Conservation (phyloP, 92 coral and sea anemone species). For the Palythoa grandiflora region DNA sequence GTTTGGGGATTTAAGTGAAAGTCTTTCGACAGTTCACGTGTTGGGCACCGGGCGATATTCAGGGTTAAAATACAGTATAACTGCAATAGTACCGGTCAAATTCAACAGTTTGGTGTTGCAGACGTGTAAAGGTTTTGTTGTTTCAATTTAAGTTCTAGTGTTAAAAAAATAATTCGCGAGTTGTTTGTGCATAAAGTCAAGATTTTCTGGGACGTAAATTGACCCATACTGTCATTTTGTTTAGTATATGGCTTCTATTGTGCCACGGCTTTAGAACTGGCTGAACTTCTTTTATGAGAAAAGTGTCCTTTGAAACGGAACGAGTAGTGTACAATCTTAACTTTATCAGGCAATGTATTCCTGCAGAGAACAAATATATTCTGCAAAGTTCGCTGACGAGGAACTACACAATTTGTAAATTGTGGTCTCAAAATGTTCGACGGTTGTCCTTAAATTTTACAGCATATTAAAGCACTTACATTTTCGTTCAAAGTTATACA, state of each 20-base stretch:
- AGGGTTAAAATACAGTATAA: too few relatives aligned
- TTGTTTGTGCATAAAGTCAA: not conserved
- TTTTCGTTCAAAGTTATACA: not conserved
- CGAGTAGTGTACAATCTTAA: too few relatives aligned
- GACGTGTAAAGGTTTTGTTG: not conserved
- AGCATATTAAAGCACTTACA: not conserved
- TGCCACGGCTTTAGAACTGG: not conserved
- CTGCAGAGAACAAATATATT: too few relatives aligned
- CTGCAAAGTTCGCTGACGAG: too few relatives aligned
- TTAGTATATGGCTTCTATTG: not conserved
- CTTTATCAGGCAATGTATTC: too few relatives aligned
- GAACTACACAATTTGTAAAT: too few relatives aligned
- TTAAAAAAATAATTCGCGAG: not conserved
- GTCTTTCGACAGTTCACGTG: constrained; percentile 23
- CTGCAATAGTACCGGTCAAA: too few relatives aligned
- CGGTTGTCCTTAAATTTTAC: too few relatives aligned
- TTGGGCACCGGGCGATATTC: too few relatives aligned
- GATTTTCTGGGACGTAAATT: not conserved
- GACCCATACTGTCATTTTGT: not conserved
- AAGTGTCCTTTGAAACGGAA: not conserved
- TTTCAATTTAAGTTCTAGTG: constrained; percentile 12
- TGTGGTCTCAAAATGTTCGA: too few relatives aligned
- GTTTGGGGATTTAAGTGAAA: not conserved
- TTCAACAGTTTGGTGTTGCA: not conserved
- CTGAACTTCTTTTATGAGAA: not conserved